Evolutionary conservation across 1,140 invertebrate species (phyloP).

Genomic region (Zophobas atratus): DNA sequence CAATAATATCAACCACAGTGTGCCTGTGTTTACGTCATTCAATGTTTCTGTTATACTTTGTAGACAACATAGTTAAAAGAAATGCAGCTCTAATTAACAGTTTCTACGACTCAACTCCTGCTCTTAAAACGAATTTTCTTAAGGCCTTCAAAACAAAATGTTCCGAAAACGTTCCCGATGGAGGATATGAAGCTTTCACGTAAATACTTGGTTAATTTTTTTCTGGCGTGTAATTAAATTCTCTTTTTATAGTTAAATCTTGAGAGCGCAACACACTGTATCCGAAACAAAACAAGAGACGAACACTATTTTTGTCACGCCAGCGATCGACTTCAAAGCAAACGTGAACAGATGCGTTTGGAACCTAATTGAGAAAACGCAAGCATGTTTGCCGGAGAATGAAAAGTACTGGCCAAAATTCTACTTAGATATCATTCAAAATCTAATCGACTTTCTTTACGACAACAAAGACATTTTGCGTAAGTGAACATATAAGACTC

Average conservation of each 20-base stretch:
- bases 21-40: too few species aligned
- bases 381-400: conserved; percentile 26
- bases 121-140: not conserved
- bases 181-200: not conserved
- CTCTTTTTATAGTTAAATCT: conserved; percentile 6
- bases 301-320: conserved; percentile 3
- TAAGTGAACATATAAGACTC: not conserved
- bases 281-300: not conserved
- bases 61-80: conserved; percentile 37
- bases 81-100: not conserved
- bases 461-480: conserved; percentile 36
- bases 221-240: not conserved
- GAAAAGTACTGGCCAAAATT: conserved; percentile 51
- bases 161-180: not conserved
- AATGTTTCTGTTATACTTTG: not conserved
- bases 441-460: conserved; percentile 36
- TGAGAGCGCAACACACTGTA: not conserved
- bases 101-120: not conserved
- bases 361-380: conserved; percentile 28
- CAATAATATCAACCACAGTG: too few species aligned
- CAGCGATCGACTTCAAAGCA: conserved; percentile 15
- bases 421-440: conserved; percentile 21
- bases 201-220: conserved; percentile 12
- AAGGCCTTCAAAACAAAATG: conserved; percentile 1
- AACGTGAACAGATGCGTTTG: conserved; percentile 20